Evolutionary conservation across 2,888 invertebrate genomes (phyloP).

Genomic region (Alsophila aescularia): DNA sequence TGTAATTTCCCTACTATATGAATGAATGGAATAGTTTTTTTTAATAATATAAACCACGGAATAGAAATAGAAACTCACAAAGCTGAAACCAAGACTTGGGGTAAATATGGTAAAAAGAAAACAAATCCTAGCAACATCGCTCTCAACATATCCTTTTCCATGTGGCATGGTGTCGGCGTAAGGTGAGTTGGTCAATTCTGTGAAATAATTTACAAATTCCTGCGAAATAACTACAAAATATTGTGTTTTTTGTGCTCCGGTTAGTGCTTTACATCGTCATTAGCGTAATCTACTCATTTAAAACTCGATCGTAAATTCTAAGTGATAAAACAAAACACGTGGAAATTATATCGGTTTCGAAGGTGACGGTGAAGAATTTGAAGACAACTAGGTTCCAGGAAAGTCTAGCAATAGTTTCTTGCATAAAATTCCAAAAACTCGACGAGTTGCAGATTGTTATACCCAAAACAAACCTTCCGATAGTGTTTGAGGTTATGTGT

Average conservation of each 20-base stretch:
- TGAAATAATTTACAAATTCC: slow-evolving; percentile 50
- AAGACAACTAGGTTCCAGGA: slow-evolving; percentile 11
- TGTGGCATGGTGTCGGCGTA: slow-evolving; percentile 82
- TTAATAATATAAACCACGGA: no score
- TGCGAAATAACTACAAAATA: slow-evolving; percentile 38
- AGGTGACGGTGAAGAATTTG: slow-evolving; percentile 19
- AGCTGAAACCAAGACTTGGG: no score
- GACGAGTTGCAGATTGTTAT: not conserved
- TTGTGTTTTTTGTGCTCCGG: slow-evolving; percentile 8
- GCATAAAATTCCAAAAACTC: not conserved
- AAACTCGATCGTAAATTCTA: slow-evolving; percentile 10
- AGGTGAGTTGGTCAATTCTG: slow-evolving; percentile 70
- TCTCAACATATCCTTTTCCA: slow-evolving; percentile 68
- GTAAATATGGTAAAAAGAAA: no score
- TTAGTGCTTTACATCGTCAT: slow-evolving; percentile 3
- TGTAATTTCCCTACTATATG: no score
- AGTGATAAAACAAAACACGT: slow-evolving; percentile 34
- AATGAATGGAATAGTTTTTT: no score
- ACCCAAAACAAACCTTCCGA: not conserved
- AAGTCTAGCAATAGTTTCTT: not conserved
- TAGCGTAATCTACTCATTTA: not conserved
- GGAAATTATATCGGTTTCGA: slow-evolving; percentile 17
- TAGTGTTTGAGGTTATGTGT: slow-evolving; percentile 54
- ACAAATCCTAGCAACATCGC: not conserved
- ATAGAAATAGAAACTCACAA: no score